Conservation (phyloP, 2,113 vertebrate genomes). For the Brienomyrus longianalis region DNA sequence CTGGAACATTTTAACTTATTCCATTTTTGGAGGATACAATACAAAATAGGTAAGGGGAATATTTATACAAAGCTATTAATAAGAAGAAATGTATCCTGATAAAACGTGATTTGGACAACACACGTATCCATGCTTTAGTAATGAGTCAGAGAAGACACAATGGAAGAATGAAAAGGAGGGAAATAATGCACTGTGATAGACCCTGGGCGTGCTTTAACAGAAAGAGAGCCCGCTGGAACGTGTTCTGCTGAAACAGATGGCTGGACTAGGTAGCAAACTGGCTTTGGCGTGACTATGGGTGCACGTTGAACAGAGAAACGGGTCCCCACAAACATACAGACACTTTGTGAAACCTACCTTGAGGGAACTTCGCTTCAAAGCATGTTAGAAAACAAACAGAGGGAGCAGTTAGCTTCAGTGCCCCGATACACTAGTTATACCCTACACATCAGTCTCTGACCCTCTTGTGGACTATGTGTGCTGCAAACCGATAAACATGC, state of each 20-base stretch:
- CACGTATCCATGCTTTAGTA: not conserved
- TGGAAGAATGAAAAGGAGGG: not conserved
- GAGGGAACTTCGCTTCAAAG: constrained; percentile 61
- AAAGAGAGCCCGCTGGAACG: not conserved
- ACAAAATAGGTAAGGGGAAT: not conserved
- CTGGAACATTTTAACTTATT: not conserved
- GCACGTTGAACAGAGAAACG: constrained; percentile 33
- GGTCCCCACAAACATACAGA: constrained; percentile 46
- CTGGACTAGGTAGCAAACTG: constrained; percentile 1
- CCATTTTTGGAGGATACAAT: not conserved
- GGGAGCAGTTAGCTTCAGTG: constrained; percentile 23
- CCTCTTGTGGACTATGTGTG: not conserved
- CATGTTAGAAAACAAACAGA: constrained; percentile 48
- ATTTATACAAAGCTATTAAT: not conserved
- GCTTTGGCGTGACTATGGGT: constrained; percentile 7
- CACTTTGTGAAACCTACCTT: constrained; percentile 55
- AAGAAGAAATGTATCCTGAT: not conserved
- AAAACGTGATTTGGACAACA: not conserved
- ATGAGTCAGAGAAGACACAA: not conserved
- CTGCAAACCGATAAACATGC: not conserved
- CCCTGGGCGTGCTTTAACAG: not conserved
- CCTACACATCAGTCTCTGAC: not conserved
- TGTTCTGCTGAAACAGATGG: constrained; percentile 2
- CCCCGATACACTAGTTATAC: not conserved
- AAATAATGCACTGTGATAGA: not conserved